Evolutionary conservation across 2,888 invertebrate species (phyloP).

Genomic region (Leptopilina drosophilae): DNA sequence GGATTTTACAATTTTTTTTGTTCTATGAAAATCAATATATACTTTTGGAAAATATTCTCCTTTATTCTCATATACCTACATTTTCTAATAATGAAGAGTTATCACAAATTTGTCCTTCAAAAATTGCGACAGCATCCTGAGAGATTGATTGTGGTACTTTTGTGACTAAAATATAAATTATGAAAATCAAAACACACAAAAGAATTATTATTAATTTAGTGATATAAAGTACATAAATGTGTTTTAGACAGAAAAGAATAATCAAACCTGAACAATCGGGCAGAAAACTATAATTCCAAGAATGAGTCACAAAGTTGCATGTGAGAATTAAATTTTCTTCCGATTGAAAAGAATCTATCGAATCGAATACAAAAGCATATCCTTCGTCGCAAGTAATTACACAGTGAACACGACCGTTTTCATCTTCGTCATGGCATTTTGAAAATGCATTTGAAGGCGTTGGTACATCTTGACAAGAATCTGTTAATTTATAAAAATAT

Average conservation of each 20-base stretch:
- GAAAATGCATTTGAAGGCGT: constrained; percentile 78
- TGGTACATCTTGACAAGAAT: constrained; percentile 76
- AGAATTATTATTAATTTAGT: too few relatives aligned
- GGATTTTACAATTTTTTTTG: too few relatives aligned
- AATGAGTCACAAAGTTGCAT: constrained; percentile 57
- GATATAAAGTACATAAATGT: constrained; percentile 1
- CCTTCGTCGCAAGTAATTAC: constrained; percentile 81
- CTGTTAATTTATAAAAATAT: constrained; percentile 53
- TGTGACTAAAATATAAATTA: constrained; percentile 71
- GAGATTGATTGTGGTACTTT: constrained; percentile 77
- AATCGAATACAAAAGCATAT: constrained; percentile 79
- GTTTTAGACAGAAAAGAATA: too few relatives aligned
- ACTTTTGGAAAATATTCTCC: neutral
- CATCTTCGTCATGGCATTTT: constrained; percentile 76
- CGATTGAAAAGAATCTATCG: constrained; percentile 54
- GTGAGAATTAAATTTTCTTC: constrained; percentile 62
- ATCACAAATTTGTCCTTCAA: constrained; percentile 77
- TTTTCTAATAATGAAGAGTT: constrained; percentile 74
- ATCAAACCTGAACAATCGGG: constrained; percentile 80
- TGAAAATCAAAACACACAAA: constrained; percentile 6
- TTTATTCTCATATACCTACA: constrained; percentile 21
- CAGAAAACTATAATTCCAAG: constrained; percentile 60
- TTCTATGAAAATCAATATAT: too few relatives aligned
- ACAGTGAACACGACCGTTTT: constrained; percentile 77
- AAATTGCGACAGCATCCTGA: constrained; percentile 77